Percentiles rank a stretch among this genome's conserved stretches.
phyloP scores from a whole-genome alignment of 2,113 vertebrate species.

The Daubentonia madagascariensis region DNA sequence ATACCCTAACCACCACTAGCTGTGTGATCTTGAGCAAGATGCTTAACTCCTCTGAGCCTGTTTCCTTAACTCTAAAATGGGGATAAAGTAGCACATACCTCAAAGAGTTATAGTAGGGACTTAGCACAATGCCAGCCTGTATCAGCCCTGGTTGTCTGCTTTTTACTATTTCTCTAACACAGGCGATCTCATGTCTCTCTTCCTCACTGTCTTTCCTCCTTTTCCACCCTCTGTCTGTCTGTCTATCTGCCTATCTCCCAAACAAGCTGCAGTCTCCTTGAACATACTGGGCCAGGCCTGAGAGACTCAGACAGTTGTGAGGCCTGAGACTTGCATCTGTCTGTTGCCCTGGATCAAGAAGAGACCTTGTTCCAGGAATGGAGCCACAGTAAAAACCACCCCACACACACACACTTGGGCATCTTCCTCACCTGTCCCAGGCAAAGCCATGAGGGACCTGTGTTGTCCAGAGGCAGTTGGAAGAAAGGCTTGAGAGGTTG shows the following conservation, averaged over 20 bases:
- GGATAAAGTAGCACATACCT: neutral
- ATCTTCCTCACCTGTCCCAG: neutral
- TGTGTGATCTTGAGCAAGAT: neutral
- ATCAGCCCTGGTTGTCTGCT: neutral
- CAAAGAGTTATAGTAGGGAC: neutral
- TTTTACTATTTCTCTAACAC: neutral
- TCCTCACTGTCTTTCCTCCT: neutral
- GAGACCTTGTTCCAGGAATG: neutral
- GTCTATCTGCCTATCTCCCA: neutral
- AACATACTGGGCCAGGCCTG: neutral
- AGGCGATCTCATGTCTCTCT: neutral
- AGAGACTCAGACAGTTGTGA: neutral
- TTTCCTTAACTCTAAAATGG: neutral
- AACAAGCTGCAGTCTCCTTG: neutral
- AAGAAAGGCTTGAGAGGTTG: neutral
- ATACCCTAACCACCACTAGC: neutral
- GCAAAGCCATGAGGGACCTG: neutral
- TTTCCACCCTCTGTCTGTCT: neutral
- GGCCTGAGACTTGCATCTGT: neutral
- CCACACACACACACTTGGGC: neutral
- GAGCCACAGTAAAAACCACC: neutral
- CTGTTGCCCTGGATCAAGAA: neutral
- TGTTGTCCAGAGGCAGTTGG: too few relatives aligned
- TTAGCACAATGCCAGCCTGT: neutral
- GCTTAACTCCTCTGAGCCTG: neutral